These are phyloP conservation scores for Aurelia sp. DNA, from an alignment of 30 jellyfish, hydroid and myxozoan species.

Conservation along the genomic window DNA sequence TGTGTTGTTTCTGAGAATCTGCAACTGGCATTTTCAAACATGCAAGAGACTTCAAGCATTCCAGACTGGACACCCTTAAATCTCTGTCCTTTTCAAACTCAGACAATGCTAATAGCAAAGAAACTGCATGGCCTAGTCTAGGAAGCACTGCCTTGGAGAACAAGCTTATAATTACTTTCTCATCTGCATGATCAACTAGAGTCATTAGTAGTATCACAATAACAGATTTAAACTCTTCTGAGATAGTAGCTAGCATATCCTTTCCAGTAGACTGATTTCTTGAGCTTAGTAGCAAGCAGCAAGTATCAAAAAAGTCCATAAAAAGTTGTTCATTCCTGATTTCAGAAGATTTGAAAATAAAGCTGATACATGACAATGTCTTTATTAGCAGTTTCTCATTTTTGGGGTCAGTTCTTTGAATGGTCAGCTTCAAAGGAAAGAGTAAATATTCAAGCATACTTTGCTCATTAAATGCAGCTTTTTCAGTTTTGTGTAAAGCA, in stretches of 20 bases:
- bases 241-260: constrained; percentile 37
- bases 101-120: constrained; percentile 64
- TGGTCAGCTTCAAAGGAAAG: constrained; percentile 79
- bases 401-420: constrained; percentile 38
- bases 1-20: background rate
- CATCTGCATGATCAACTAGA: constrained; percentile 8
- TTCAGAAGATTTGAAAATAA: background rate
- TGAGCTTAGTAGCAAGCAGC: constrained; percentile 71
- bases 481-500: constrained; percentile 35
- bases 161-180: constrained; percentile 1
- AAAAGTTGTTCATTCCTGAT: constrained; percentile 12
- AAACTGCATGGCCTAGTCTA: constrained; percentile 85
- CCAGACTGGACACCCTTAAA: constrained; percentile 44
- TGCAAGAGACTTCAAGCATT: constrained; percentile 45
- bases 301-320: constrained; percentile 54
- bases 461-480: constrained; percentile 28
- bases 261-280: constrained; percentile 44
- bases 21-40: background rate
- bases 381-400: constrained; percentile 41
- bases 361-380: constrained; percentile 31
- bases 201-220: constrained; percentile 26
- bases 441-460: constrained; percentile 68
- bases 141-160: constrained; percentile 66
- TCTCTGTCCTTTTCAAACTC: constrained; percentile 69
- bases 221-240: constrained; percentile 79